Evolutionary conservation across 2,797 vertebrate species (phyloP).

Genomic region (Petrocephalus schoutedeni): DNA sequence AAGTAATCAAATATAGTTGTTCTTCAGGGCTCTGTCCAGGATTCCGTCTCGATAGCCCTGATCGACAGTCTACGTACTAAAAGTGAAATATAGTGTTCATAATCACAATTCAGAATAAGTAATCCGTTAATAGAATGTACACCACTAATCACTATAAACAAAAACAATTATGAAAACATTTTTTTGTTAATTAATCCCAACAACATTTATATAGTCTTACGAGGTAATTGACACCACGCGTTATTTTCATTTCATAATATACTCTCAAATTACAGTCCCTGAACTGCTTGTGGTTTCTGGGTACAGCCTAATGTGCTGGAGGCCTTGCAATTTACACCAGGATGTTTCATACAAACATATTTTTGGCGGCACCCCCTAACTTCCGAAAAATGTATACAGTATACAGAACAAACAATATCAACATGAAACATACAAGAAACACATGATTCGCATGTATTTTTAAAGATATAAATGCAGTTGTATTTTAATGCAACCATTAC

Average conservation of each 20-base stretch:
- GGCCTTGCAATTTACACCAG: background rate
- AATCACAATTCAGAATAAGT: background rate
- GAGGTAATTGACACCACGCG: background rate
- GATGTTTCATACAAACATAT: slow-evolving; percentile 2
- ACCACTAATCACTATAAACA: background rate
- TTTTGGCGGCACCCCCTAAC: background rate
- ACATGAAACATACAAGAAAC: background rate
- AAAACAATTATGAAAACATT: background rate
- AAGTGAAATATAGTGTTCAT: background rate
- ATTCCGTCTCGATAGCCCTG: background rate
- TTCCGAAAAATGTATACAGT: background rate
- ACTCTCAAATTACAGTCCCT: background rate
- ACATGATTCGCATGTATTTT: background rate
- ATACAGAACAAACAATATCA: background rate
- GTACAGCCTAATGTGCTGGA: background rate
- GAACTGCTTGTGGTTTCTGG: background rate
- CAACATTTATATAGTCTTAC: background rate
- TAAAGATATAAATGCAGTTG: background rate
- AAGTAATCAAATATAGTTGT: background rate
- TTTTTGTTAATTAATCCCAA: background rate
- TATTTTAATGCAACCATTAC: background rate
- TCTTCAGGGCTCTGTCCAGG: background rate
- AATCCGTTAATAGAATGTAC: background rate
- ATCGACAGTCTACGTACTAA: background rate
- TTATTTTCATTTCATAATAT: background rate